Percentiles rank a stretch among this genome's conserved stretches.
Conservation (phyloP, 2,888 invertebrate genomes). For the Tillus elongatus region DNA sequence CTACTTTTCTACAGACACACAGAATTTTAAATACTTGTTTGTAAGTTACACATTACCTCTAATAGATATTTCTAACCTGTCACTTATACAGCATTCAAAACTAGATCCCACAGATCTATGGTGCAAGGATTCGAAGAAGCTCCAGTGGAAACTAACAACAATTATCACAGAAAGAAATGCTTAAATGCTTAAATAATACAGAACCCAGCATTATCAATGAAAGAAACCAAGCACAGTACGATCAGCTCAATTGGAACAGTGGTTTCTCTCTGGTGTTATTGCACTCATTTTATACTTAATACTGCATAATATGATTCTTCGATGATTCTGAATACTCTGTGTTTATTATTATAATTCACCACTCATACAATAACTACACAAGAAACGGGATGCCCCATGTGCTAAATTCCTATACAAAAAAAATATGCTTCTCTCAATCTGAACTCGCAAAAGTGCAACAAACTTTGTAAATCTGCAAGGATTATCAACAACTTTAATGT, state of each 20-base stretch:
- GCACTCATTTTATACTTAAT: slow-evolving; percentile 99
- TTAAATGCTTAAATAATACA: slow-evolving; percentile 17
- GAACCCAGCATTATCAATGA: neutral
- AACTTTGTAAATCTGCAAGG: no score
- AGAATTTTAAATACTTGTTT: slow-evolving; percentile 33
- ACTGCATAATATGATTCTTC: slow-evolving; percentile 89
- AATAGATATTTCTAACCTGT: slow-evolving; percentile 26
- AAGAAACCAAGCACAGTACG: slow-evolving; percentile 6
- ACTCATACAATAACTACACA: no score
- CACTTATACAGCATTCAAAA: slow-evolving; percentile 23
- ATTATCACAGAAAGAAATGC: slow-evolving; percentile 34
- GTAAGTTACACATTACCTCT: slow-evolving; percentile 28
- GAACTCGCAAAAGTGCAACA: no score
- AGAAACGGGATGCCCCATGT: no score
- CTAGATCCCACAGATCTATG: slow-evolving; percentile 17
- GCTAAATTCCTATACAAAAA: no score
- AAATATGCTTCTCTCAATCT: no score
- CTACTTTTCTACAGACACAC: slow-evolving; percentile 33
- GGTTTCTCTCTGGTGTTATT: no score
- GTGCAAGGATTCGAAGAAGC: slow-evolving; percentile 19
- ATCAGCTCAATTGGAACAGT: no score
- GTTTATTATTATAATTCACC: no score
- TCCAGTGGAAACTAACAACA: slow-evolving; percentile 25
- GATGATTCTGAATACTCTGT: no score
- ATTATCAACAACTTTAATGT: no score